Percentiles rank a stretch among this genome's conserved stretches.
Evolutionary conservation across 53 echinoderm and acorn worm species (phyloP).

Genomic region (Holothuria leucospilota): DNA sequence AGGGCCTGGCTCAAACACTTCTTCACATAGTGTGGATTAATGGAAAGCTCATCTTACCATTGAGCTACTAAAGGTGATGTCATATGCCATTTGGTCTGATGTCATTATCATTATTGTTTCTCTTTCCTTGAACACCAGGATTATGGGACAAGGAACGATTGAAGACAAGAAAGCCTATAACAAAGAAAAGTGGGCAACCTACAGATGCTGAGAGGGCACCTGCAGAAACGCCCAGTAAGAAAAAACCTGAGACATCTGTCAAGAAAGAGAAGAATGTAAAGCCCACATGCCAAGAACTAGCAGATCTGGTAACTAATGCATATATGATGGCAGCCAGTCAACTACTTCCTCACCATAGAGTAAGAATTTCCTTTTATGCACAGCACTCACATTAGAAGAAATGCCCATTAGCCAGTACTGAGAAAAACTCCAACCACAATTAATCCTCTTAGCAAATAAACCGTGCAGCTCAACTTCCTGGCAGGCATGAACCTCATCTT

Average conservation of each 20-base stretch:
- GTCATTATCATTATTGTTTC: no score
- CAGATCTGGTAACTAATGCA: constrained; percentile 25
- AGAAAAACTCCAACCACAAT: no score
- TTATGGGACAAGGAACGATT: constrained; percentile 89
- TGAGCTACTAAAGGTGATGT: no score
- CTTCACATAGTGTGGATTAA: no score
- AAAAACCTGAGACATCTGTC: background rate
- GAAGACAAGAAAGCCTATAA: constrained; percentile 82
- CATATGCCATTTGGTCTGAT: no score
- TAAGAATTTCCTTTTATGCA: background rate
- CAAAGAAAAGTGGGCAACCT: constrained; percentile 46
- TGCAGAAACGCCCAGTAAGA: background rate
- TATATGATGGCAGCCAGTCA: constrained; percentile 1
- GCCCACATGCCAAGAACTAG: background rate
- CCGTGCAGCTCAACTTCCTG: no score
- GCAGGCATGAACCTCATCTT: no score
- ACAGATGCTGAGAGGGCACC: background rate
- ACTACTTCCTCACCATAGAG: background rate
- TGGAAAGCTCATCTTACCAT: no score
- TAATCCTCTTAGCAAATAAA: no score
- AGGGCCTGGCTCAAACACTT: no score
- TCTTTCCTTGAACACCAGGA: constrained; percentile 52
- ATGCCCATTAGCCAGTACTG: no score
- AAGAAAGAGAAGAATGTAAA: background rate
- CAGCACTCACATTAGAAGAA: no score